Percentiles rank a stretch among this genome's conserved stretches.
Evolutionary conservation across 2,797 vertebrate species (phyloP).

Genomic region (Peromyscus aztecus): DNA sequence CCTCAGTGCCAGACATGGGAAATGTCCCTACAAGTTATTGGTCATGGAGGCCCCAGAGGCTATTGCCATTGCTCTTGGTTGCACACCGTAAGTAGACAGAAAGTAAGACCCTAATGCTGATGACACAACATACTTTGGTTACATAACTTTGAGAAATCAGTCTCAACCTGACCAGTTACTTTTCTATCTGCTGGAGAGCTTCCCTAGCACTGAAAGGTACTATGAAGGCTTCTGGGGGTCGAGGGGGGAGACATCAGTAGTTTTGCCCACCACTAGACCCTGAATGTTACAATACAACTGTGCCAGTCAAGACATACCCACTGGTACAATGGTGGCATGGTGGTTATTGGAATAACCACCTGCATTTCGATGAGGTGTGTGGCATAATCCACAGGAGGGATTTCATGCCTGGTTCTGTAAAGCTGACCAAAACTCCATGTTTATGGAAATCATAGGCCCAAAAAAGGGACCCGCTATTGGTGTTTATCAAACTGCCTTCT

Average conservation of each 20-base stretch:
- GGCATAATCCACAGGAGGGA: not conserved
- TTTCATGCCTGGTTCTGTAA: not conserved
- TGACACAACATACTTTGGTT: not conserved
- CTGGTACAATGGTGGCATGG: not conserved
- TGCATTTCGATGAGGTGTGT: not conserved
- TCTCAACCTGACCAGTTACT: not conserved
- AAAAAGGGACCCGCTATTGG: not conserved
- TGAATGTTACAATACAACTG: not conserved
- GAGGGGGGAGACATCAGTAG: too few species aligned
- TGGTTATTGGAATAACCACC: not conserved
- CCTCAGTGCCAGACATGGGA: not conserved
- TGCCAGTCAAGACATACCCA: not conserved
- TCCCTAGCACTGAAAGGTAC: too few species aligned
- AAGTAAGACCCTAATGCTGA: not conserved
- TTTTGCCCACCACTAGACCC: not conserved
- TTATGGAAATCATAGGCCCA: too few species aligned
- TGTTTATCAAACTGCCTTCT: not conserved
- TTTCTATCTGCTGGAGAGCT: not conserved
- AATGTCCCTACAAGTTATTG: not conserved
- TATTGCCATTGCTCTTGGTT: not conserved
- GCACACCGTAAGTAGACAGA: not conserved
- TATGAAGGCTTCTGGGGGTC: too few species aligned
- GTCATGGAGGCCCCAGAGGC: not conserved
- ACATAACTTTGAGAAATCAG: not conserved
- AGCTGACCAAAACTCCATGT: not conserved